Percentiles rank a stretch among this genome's conserved stretches.
Evolutionary conservation across 2,113 vertebrate species (phyloP).

Genomic region (Poecilia latipinna): DNA sequence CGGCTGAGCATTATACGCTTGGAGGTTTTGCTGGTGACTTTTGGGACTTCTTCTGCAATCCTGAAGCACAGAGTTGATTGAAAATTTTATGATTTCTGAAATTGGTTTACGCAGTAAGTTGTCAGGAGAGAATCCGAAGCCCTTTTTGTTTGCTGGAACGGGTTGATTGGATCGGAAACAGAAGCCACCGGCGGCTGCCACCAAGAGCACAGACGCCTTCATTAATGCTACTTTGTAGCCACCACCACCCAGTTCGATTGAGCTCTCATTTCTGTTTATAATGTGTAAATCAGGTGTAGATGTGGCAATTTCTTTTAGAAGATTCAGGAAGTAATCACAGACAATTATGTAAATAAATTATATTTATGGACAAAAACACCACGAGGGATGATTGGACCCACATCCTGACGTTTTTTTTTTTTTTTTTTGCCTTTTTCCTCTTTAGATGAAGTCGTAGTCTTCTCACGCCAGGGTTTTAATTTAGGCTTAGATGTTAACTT

Average conservation of each 20-base stretch:
- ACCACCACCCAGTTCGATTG: not conserved
- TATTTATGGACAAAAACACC: not conserved
- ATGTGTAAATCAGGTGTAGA: not conserved
- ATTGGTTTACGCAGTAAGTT: slow-evolving; percentile 47
- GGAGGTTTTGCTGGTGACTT: slow-evolving; percentile 33
- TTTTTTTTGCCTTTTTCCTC: not conserved
- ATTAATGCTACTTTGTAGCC: not conserved
- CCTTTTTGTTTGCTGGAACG: slow-evolving; percentile 35
- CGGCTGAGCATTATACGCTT: not conserved
- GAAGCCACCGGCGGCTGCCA: not conserved
- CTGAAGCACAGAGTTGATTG: slow-evolving; percentile 36
- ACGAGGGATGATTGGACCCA: not conserved
- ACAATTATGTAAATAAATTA: not conserved
- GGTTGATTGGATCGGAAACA: slow-evolving; percentile 31
- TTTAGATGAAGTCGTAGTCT: not conserved
- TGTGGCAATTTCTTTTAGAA: not conserved
- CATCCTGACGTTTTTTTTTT: not conserved
- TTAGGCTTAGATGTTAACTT: not conserved
- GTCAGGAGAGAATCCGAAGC: slow-evolving; percentile 45
- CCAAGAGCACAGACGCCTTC: not conserved
- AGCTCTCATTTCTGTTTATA: not conserved
- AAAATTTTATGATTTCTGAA: slow-evolving; percentile 61
- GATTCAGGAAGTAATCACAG: not conserved
- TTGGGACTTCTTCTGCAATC: slow-evolving; percentile 6
- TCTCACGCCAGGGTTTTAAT: not conserved